Conservation (phyloP, 2,797 vertebrate genomes). For the Mormyrops attenuatus region DNA sequence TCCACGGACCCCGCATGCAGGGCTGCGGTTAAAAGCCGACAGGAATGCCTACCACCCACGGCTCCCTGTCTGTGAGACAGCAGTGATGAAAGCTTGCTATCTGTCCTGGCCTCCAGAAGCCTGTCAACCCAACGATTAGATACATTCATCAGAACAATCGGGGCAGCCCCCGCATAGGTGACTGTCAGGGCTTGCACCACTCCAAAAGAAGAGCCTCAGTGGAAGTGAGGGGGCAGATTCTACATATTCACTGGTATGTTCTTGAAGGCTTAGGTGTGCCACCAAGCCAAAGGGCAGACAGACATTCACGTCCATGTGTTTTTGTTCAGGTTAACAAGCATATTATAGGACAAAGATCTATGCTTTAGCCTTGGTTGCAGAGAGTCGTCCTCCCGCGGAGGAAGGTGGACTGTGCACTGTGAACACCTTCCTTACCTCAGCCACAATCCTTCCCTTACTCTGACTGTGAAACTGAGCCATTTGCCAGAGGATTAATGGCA, state of each 20-base stretch:
- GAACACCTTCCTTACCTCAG: background rate
- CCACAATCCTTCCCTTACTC: background rate
- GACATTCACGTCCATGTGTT: background rate
- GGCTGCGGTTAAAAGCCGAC: background rate
- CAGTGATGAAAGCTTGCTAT: constrained; percentile 35
- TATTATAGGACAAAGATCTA: background rate
- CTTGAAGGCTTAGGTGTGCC: background rate
- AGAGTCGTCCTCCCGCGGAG: background rate
- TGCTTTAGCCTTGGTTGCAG: background rate
- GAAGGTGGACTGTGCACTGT: background rate
- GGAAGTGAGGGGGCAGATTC: background rate
- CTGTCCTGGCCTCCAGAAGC: constrained; percentile 31
- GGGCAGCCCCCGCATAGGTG: constrained; percentile 18
- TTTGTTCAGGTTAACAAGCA: background rate
- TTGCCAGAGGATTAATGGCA: background rate
- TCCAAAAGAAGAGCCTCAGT: constrained; percentile 16
- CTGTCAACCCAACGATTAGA: constrained; percentile 38
- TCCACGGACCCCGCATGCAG: background rate
- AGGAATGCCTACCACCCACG: background rate
- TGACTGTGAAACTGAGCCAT: background rate
- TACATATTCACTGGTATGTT: background rate
- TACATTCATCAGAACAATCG: constrained; percentile 45
- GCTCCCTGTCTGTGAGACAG: constrained; percentile 13
- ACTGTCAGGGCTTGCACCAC: constrained; percentile 27
- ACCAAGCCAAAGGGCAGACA: background rate